Evolutionary conservation across 2,797 vertebrate genomes (phyloP).

Genomic region (Telmatherina bonti): DNA sequence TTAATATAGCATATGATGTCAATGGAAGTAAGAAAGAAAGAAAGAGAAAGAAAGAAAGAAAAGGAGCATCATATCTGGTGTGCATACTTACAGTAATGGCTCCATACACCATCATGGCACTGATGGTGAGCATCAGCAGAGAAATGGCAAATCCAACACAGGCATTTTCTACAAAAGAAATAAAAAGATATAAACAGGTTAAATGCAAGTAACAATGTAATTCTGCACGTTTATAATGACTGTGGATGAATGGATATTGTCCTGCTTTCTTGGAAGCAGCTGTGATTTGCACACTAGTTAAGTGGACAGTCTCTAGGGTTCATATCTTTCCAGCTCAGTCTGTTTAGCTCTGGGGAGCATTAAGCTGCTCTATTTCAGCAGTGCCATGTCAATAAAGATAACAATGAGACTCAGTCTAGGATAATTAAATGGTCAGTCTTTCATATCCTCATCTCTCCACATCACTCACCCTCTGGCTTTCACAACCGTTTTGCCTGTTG

Average conservation of each 20-base stretch:
- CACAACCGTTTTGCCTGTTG: constrained; percentile 44
- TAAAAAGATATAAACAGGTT: constrained; percentile 5
- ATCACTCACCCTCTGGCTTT: constrained; percentile 43
- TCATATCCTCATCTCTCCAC: constrained; percentile 52
- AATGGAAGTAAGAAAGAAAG: too few species aligned
- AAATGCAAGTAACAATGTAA: not conserved
- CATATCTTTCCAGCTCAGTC: constrained; percentile 28
- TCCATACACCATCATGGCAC: constrained; percentile 99
- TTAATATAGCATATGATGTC: constrained; percentile 10
- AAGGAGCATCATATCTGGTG: not conserved
- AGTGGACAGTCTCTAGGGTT: constrained; percentile 38
- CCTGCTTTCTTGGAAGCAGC: constrained; percentile 28
- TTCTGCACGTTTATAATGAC: not conserved
- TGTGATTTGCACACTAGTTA: constrained; percentile 35
- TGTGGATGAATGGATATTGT: constrained; percentile 6
- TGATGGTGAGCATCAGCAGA: constrained; percentile 99
- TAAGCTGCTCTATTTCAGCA: constrained; percentile 43
- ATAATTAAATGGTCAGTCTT: constrained; percentile 69
- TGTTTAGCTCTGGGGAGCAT: constrained; percentile 58
- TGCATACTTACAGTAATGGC: constrained; percentile 94
- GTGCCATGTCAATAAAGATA: constrained; percentile 17
- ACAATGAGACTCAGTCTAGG: constrained; percentile 42
- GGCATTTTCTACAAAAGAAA: constrained; percentile 88
- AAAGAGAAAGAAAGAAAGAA: not conserved
- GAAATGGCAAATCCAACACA: constrained; percentile 97